Evolutionary conservation across 2,113 vertebrate species (phyloP), one percentile per base, ranked within the genome.

Genomic region (Dromas ardeola): DNA sequence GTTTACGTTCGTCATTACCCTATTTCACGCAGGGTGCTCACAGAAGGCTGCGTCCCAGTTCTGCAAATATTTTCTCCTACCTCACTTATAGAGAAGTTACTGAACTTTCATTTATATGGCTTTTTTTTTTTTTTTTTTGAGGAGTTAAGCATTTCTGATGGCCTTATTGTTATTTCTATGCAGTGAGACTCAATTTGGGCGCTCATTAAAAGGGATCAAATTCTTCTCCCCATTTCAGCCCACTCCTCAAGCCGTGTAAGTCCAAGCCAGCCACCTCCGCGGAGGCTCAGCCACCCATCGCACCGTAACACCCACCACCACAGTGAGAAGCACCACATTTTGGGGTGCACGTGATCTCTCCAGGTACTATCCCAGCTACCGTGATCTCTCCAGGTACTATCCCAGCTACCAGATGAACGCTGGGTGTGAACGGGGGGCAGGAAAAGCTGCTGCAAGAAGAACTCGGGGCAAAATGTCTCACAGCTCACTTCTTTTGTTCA

Each of bases 41-140:
- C 42, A 50, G 61, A 69, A 50, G 83, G 70, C 86, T 7, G 17
- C 80, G 62, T 66, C 27, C 71, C 6, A 2, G 56, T 86, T 84
- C 94, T 72, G 73, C 83, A 96, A 91, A 82, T 52, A 67, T 94
- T 72, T 93, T 59, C 73, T 93, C 40, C 65, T 67, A 59, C 61
- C 42, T 90, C 70, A 36, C 34, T 65, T 32, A 65, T 4, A 70
- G 11, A 59, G 72, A 88, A 92, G 78, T 56, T 70, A 47, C 32
- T n/a, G 74, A 94, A 80, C 62, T 69, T 80, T 61, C 38, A 76
- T 27, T 87, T 63, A 49, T 6, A 49, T 6, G 11, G 5, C 2
- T 27, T 9, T 6, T 43, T 43, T 32, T 34, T 49, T n/a, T 34
- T 38, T 43, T 61, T 19, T 45, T 25, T 7, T 26, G 5, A 58